Evolutionary conservation across 2,113 vertebrate species (phyloP), one percentile per base, ranked within the genome.

Genomic region (Nothocercus nigrocapillus): DNA sequence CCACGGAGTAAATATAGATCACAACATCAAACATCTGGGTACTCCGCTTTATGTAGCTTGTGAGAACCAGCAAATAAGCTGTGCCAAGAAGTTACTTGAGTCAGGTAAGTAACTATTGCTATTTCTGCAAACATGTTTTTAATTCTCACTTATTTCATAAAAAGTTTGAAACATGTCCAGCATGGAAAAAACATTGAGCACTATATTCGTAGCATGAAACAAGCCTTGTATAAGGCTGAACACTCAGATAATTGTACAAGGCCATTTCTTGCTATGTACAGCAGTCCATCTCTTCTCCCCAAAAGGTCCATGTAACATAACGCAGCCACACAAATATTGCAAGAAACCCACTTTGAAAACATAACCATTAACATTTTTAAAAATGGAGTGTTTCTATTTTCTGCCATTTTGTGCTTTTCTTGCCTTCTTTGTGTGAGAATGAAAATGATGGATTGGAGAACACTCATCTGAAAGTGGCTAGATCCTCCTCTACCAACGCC

Each of bases 31-130:
- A 38, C 96, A 98, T 44, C 92, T 98, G 68, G 99, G 99, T 32
- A 98, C 98, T n/a, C 98, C 99, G 0, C 98, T 99, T 4, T 98
- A 98, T 24, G 80, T 97, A 6, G 99, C 99, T 34, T 99, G 99
- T 97, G 97, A 98, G 88, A 98, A 98, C 74, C 97, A 97, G 91
- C 98, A 98, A 45, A 73, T 98, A 51, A 95, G 81, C 45, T 98
- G 98, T 72, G 98, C 93, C 73, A 98, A 70, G 97, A 98, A 96
- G 82, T 98, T 99, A 49, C 98, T 99, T 42, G 97, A 98, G n/a
- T 98, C 98, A 74, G 99, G 99, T 99, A 97, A 97, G 93, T 49
- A 22, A 49, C 21, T 49, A 49, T 11, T 3, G 30, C 7, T 24
- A 27, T 74, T 92, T 92, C 12, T 92, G 49, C 19, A 82, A 90